Evolutionary conservation across 1,140 invertebrate species (phyloP).

Genomic region (Drosophila melanogaster): DNA sequence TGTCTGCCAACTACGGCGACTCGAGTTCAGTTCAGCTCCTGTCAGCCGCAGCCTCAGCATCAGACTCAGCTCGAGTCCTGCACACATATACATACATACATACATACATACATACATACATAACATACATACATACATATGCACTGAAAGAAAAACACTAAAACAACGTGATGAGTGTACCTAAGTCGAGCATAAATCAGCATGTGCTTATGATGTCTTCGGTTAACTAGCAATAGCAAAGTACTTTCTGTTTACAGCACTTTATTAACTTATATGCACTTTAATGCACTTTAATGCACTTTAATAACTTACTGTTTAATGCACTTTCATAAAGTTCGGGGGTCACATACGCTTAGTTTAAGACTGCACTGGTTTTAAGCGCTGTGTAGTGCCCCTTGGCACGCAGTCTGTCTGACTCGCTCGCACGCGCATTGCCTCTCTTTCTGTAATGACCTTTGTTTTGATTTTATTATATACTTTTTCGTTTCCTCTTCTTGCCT

Average conservation of each 20-base stretch:
- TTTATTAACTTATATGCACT: too few relatives aligned
- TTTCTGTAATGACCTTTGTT: slow-evolving; percentile 41
- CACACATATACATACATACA: slow-evolving; percentile 12
- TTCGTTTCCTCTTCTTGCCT: background rate
- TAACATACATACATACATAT: too few relatives aligned
- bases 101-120: too few relatives aligned
- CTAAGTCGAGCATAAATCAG: too few relatives aligned
- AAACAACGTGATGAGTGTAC: too few relatives aligned
- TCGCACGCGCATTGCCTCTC: background rate
- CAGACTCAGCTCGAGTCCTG: slow-evolving; percentile 9
- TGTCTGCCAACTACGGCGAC: slow-evolving; percentile 35
- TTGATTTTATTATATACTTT: slow-evolving; percentile 46
- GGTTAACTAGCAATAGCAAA: too few relatives aligned
- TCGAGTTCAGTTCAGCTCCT: slow-evolving; percentile 43
- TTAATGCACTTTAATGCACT: background rate
- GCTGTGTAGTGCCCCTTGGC: slow-evolving; percentile 13
- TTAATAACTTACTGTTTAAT: too few relatives aligned
- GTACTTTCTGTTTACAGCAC: too few relatives aligned
- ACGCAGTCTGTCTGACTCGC: background rate
- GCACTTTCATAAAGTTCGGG: background rate
- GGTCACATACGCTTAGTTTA: too few relatives aligned
- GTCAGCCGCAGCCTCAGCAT: slow-evolving; percentile 31
- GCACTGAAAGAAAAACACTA: slow-evolving; percentile 2
- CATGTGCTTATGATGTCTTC: too few relatives aligned
- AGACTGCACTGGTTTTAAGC: background rate